Evolutionary conservation across 2,113 vertebrate species (phyloP), one percentile per base, ranked within the genome.

Genomic region (Notiomystis cincta): DNA sequence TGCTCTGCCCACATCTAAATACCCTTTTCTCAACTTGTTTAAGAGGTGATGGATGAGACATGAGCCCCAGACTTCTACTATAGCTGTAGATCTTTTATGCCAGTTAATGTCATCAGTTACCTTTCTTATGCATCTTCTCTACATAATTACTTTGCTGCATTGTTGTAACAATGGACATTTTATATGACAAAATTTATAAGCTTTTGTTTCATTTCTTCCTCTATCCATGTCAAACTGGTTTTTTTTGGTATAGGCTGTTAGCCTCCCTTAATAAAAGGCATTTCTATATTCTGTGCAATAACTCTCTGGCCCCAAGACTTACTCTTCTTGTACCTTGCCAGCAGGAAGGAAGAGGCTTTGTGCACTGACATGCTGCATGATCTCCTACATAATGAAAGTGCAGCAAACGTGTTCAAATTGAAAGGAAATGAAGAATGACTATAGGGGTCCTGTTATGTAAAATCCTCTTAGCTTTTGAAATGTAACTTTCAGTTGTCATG

Each of bases 361-460:
- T 64, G 35, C 6, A 3, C 13, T 71, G 48, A 28, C 28, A 21
- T 23, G n/a, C 37, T 65, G 37, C 48, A 13, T 56, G 51, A 75
- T 30, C n/a, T 66, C 25, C 30, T 51, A 18, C 37, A 48, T 44
- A 92, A 84, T 27, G 31, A 93, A 95, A 91, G 78, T 79, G 48
- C 16, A 76, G 15, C 11, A 75, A 91, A 72, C 6, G 3, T 57
- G 10, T 77, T 35, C 4, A 1, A 85, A 87, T 56, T 62, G 18
- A 60, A 88, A 85, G 31, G 40, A 94, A 89, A 87, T 50, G 6
- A 78, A 89, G 75, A 82, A 85, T 78, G 72, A 67, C 83, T 93
- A 47, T 56, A 78, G 11, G 3, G 19, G 7, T 31, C 37, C 15
- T 79, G 45, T 60, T 87, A 67, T 33, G 30, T 51, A 76, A 94